These are phyloP conservation scores for Rhopalosiphum maidis DNA, from an alignment of 1,140 invertebrate genomes.

Conservation along the genomic window DNA sequence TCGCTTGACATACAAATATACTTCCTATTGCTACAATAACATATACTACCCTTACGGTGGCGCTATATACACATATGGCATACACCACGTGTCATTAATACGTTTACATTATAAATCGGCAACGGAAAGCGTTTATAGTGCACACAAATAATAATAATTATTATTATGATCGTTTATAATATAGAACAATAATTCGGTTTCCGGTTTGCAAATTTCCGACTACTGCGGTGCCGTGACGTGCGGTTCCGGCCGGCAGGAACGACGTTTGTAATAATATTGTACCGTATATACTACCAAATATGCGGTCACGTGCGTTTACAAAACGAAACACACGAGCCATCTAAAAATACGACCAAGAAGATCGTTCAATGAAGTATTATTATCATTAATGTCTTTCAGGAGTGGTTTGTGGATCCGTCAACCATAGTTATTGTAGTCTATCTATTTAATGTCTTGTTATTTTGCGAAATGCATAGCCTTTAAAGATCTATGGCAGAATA, in stretches of 20 bases:
- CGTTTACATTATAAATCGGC: neutral
- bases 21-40: neutral
- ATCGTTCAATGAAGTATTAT: neutral
- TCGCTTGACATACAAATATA: neutral
- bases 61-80: neutral
- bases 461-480: too few relatives aligned
- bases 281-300: neutral
- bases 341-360: neutral
- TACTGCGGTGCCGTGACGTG: neutral
- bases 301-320: too few relatives aligned
- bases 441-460: too few relatives aligned
- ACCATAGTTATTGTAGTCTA: too few relatives aligned
- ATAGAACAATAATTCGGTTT: neutral
- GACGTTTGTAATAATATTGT: neutral
- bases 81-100: neutral
- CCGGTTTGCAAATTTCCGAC: constrained; percentile 23
- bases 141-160: neutral
- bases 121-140: neutral
- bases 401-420: too few relatives aligned
- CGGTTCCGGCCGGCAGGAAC: neutral
- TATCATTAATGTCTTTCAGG: too few relatives aligned
- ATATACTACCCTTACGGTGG: neutral
- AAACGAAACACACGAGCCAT: neutral
- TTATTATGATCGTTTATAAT: neutral
- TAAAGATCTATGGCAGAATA: too few relatives aligned